These are phyloP conservation scores for Tenthredo mesomela DNA, from an alignment of 2,888 invertebrate genomes.

Conservation along the genomic window DNA sequence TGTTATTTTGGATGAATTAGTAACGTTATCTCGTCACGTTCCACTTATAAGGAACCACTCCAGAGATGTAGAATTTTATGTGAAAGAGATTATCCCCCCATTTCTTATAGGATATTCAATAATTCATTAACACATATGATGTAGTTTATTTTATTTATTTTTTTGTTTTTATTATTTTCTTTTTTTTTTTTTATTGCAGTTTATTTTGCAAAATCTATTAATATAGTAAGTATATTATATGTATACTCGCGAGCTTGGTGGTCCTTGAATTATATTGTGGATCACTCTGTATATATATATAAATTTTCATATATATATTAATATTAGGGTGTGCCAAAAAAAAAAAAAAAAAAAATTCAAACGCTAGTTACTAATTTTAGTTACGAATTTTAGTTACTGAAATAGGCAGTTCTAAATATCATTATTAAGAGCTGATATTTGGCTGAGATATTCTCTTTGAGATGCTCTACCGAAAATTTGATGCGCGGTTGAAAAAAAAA, in stretches of 20 bases:
- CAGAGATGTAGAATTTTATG: neutral
- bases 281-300: slow-evolving; percentile 15
- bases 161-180: neutral
- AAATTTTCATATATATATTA: too few species aligned
- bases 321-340: too few species aligned
- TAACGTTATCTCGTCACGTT: neutral
- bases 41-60: neutral
- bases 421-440: too few species aligned
- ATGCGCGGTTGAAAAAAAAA: too few species aligned
- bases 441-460: too few species aligned
- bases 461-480: too few species aligned
- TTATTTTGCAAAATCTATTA: slow-evolving; percentile 39
- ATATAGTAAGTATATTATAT: slow-evolving; percentile 10
- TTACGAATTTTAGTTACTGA: too few species aligned
- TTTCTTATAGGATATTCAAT: neutral
- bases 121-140: neutral
- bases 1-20: neutral
- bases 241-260: neutral
- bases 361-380: too few species aligned
- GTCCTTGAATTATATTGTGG: neutral
- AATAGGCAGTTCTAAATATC: too few species aligned
- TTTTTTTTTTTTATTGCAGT: slow-evolving; percentile 9
- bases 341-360: too few species aligned
- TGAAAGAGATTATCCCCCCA: neutral
- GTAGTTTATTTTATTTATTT: neutral